phyloP scores from a whole-genome alignment of 2,113 vertebrate genomes.

The Strix aluco region DNA sequence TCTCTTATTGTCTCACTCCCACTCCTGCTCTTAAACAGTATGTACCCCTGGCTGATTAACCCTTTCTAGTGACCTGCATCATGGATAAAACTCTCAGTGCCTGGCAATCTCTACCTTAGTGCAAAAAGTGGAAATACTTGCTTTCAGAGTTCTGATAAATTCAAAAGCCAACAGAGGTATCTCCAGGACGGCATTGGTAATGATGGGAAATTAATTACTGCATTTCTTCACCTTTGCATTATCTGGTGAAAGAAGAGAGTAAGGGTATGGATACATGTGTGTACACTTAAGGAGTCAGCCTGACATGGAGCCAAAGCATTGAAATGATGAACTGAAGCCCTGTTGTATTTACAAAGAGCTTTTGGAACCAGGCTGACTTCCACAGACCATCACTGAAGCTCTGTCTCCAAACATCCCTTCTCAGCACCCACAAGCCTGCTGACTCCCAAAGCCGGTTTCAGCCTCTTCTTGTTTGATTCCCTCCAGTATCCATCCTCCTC shows the following conservation, averaged over 20 bases:
- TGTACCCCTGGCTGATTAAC: slow-evolving; percentile 17
- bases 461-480: neutral
- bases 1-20: slow-evolving; percentile 42
- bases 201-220: neutral
- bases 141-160: neutral
- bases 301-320: neutral
- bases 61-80: neutral
- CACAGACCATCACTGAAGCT: neutral
- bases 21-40: neutral
- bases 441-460: neutral
- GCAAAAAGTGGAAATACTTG: neutral
- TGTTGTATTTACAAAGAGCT: neutral
- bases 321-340: neutral
- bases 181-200: neutral
- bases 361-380: neutral
- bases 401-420: neutral
- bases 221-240: neutral
- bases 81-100: neutral
- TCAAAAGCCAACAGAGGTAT: neutral
- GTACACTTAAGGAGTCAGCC: neutral
- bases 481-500: neutral
- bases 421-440: neutral
- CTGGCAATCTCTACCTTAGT: neutral
- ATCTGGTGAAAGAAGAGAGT: neutral
- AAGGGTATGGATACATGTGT: too few species aligned